Evolutionary conservation across 2,797 vertebrate genomes (phyloP).

Genomic region (Euphonia xanthogaster): DNA sequence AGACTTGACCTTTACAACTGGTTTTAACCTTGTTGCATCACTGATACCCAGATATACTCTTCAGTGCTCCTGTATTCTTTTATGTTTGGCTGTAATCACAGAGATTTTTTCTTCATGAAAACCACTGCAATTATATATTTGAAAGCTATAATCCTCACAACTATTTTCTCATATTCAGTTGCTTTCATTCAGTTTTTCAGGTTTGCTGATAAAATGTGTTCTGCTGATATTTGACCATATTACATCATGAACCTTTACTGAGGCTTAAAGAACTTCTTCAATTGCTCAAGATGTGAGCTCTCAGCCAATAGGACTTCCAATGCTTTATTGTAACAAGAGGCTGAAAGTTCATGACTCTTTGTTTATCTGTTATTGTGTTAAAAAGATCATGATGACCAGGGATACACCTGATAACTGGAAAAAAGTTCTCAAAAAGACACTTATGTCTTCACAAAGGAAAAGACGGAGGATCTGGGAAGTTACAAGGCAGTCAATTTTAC

Average conservation of each 20-base stretch:
- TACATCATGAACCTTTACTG: background rate
- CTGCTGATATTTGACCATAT: background rate
- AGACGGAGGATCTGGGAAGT: background rate
- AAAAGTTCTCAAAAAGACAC: background rate
- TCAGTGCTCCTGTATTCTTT: background rate
- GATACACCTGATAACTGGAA: background rate
- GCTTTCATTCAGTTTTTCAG: background rate
- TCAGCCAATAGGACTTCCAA: background rate
- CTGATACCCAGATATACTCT: background rate
- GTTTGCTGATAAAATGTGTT: background rate
- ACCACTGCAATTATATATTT: background rate
- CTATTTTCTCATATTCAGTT: background rate
- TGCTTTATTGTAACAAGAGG: background rate
- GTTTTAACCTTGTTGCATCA: background rate
- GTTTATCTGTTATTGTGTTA: background rate
- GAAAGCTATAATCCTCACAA: background rate
- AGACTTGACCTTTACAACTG: background rate
- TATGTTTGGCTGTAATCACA: background rate
- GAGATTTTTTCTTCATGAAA: background rate
- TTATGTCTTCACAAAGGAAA: background rate
- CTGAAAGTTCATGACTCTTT: background rate
- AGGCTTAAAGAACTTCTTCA: background rate
- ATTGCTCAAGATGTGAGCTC: background rate
- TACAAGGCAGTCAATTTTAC: background rate
- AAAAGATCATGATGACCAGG: accelerated